Conservation (phyloP, 2,888 invertebrate species). For the Acleris emargana region DNA sequence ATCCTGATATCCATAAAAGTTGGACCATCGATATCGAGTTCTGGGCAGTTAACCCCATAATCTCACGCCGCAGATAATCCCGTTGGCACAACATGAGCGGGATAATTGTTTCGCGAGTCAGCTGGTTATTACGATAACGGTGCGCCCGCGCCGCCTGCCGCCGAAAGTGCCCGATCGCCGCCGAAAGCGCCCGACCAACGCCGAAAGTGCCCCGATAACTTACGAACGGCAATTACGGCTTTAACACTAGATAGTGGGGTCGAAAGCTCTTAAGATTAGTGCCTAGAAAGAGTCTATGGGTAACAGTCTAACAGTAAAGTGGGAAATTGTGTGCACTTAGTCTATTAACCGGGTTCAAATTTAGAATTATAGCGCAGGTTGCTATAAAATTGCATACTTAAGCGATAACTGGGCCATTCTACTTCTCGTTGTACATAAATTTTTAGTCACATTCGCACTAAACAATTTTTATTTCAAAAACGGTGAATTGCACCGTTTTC, state of each 20-base stretch:
- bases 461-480: too few relatives aligned
- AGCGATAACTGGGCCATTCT: too few relatives aligned
- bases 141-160: slow-evolving; percentile 45
- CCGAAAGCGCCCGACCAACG: slow-evolving; percentile 22
- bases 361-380: slow-evolving; percentile 4
- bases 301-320: slow-evolving; percentile 14
- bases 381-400: background rate
- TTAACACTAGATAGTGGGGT: slow-evolving; percentile 39
- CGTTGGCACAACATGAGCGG: slow-evolving; percentile 52
- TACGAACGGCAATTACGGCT: slow-evolving; percentile 37
- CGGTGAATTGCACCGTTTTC: too few relatives aligned
- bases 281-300: slow-evolving; percentile 12
- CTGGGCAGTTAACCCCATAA: slow-evolving; percentile 10
- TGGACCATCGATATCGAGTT: too few relatives aligned
- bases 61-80: slow-evolving; percentile 28
- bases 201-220: slow-evolving; percentile 46
- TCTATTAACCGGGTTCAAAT: background rate
- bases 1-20: too few relatives aligned
- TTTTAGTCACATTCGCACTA: too few relatives aligned
- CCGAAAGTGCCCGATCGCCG: slow-evolving; percentile 39
- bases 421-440: too few relatives aligned
- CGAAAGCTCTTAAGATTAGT: slow-evolving; percentile 22
- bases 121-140: slow-evolving; percentile 62
- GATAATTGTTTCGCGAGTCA: slow-evolving; percentile 65
- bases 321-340: slow-evolving; percentile 8